Percentiles rank a stretch among this genome's conserved stretches.
These are phyloP conservation scores for Sebastes wilsoni DNA, from an alignment of 2,797 vertebrate species.

Conservation along the genomic window DNA sequence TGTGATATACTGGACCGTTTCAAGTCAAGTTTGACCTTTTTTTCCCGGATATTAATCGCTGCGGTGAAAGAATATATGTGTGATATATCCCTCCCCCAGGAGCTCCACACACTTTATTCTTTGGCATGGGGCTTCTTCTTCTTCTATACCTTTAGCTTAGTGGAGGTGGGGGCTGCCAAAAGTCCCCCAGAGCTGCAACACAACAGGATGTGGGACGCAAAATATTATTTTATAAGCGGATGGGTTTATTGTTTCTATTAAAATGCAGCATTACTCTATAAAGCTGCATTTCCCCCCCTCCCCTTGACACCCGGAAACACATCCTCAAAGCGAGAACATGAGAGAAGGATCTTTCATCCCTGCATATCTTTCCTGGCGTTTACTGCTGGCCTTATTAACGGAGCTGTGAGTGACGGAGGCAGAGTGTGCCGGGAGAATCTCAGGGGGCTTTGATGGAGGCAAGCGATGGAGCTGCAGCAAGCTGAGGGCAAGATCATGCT, in stretches of 20 bases:
- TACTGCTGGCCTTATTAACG: slow-evolving; percentile 83
- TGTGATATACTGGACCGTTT: slow-evolving; percentile 82
- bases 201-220: slow-evolving; percentile 71
- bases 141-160: slow-evolving; percentile 67
- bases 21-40: slow-evolving; percentile 84
- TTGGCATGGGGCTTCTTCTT: slow-evolving; percentile 33
- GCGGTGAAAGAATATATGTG: slow-evolving; percentile 78
- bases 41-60: slow-evolving; percentile 82
- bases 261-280: slow-evolving; percentile 73
- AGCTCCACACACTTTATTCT: slow-evolving; percentile 71
- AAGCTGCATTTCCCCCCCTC: slow-evolving; percentile 55
- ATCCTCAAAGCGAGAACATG: slow-evolving; percentile 73
- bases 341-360: slow-evolving; percentile 78
- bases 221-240: slow-evolving; percentile 78
- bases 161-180: slow-evolving; percentile 36
- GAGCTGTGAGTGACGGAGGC: slow-evolving; percentile 76
- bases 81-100: slow-evolving; percentile 77
- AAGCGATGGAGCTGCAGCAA: slow-evolving; percentile 54
- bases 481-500: slow-evolving; percentile 68
- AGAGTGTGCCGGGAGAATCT: slow-evolving; percentile 64
- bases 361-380: slow-evolving; percentile 79
- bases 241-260: slow-evolving; percentile 81
- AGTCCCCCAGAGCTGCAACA: slow-evolving; percentile 61
- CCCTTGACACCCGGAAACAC: slow-evolving; percentile 67
- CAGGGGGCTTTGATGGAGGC: slow-evolving; percentile 69